Percentiles rank a stretch among this genome's conserved stretches.
These are phyloP conservation scores for Heliocidaris tuberculata DNA, from an alignment of 35 echinoderm and acorn worm genomes.

Conservation along the genomic window DNA sequence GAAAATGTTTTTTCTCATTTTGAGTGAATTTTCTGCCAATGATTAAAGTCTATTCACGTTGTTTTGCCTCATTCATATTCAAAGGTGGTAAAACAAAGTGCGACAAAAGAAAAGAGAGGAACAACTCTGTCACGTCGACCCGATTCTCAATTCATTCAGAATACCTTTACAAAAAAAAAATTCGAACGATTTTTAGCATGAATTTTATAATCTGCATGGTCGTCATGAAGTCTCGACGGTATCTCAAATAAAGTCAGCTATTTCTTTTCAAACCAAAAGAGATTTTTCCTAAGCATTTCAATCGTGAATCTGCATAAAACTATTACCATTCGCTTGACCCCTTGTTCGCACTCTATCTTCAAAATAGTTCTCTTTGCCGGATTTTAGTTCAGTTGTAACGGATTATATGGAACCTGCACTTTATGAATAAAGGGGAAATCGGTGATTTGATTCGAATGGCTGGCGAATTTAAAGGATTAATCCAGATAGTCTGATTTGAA, in stretches of 20 bases:
- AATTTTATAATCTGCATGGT: background rate
- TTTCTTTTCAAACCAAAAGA: background rate
- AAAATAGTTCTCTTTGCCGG: background rate
- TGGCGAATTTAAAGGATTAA: constrained; percentile 2
- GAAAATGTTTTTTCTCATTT: no score
- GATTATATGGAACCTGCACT: background rate
- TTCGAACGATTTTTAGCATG: background rate
- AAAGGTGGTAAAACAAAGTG: no score
- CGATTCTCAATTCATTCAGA: no score
- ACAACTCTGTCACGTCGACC: no score
- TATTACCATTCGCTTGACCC: background rate
- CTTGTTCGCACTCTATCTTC: background rate
- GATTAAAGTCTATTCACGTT: no score
- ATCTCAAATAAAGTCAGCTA: background rate
- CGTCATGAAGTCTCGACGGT: background rate
- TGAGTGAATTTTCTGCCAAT: no score
- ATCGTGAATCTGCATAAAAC: background rate
- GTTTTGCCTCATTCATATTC: no score
- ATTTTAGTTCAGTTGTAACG: background rate
- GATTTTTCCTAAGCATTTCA: background rate
- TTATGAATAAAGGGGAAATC: background rate
- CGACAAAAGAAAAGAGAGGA: no score
- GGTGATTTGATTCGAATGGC: background rate
- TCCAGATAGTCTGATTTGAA: background rate
- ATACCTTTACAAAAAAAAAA: no score